Base-by-base conservation (phyloP, 2,888 invertebrate genomes). In the Stenurella melanura region DNA sequence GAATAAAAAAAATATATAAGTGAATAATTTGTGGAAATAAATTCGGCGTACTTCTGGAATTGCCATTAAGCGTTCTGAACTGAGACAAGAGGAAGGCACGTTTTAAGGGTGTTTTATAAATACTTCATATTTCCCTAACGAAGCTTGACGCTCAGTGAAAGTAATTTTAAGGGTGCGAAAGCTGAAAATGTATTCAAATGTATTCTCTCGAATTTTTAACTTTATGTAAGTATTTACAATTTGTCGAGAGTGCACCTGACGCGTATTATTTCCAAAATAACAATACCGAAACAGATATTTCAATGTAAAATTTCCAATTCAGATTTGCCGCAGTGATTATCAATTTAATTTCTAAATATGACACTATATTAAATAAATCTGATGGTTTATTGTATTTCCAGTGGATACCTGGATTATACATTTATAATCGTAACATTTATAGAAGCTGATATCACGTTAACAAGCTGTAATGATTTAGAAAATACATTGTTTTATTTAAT, bases 61-160 rank as follows among this genome's bases (percentile, higher is more conserved):
- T 50, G 50, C 42, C 42, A 64, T 63, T 64, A 61, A 73, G 64
- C 50, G 64, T 57, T 66, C 56, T 26, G 66, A 73, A 73, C 64
- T 73, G 56, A 73, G 73, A 66, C 54, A 66, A 73, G 50, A 70
- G 70, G 70, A 70, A 71, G 71, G 71, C 73, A 66, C 73, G 72
- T 72, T 72, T 42, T 50, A 57, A 21, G 67, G 67, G 73, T 73
- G 75, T 73, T 75, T 66, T 74, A 77, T 70, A 76, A 80, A 77
- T 77, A 75, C 78, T 75, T 78, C 80, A 80, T 78, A 80, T 78
- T 80, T 78, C 73, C 77, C 78, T 77, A 78, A 80, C 78, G 77
- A 78, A 78, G 74, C 78, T 70, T 75, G 75, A 78, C 73, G 72
- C 74, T 58, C 57, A 70, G 73, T 58, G 56, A 77, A 77, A 78